Base-by-base conservation (phyloP, 2,888 invertebrate genomes). In the Chymomyza caudatula region DNA sequence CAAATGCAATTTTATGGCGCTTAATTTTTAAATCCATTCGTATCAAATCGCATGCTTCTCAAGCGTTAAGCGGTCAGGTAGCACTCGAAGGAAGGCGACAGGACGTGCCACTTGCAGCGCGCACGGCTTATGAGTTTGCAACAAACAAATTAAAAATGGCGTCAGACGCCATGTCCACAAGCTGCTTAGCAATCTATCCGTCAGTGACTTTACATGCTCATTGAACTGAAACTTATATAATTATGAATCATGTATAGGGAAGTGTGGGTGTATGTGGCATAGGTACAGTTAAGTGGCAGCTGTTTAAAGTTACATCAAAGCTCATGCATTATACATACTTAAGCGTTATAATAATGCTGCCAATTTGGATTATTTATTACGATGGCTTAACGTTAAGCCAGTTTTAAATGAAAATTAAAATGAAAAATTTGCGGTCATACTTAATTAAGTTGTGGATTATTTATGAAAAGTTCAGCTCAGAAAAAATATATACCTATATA, bases 1-100 rank as follows among this genome's bases (percentile, higher is more conserved):
- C 49, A 81, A 86, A 86, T 86, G 86, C 79, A 86, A 82, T 82
- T 86, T 86, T 68, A 82, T 86, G 85, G 78, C 82, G 85, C 85
- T 82, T 82, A 86, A 81, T 86, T 83, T 75, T 82, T 72, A 82
- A 78, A 78, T 82, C 82, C 86, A 29, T 11, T 43, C 42, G 17
- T n/a, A n/a, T n/a, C 59, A 47, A 47, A 47, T 47, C 47, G 23
- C n/a, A 65, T 65, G 70, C 74, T 67, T 70, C 67, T 77, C 74
- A 66, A 71, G 65, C 60, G 55, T 60, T 60, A 22, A 49, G 62
- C 77, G 81, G 66, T 5, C 25, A 6, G 25, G 6, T 25, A 25
- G 6, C 5, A 25, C 5, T 4, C 8, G 4, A 1, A 1, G 29
- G 29, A 2, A 1, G 11, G 29, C 11, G 29, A 37, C 29, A 37